A percentile compares a stretch with the other conserved stretches of the same genome.
These are phyloP conservation scores for Lepus oiostolus DNA, from an alignment of 2,797 vertebrate species.

Conservation along the genomic window DNA sequence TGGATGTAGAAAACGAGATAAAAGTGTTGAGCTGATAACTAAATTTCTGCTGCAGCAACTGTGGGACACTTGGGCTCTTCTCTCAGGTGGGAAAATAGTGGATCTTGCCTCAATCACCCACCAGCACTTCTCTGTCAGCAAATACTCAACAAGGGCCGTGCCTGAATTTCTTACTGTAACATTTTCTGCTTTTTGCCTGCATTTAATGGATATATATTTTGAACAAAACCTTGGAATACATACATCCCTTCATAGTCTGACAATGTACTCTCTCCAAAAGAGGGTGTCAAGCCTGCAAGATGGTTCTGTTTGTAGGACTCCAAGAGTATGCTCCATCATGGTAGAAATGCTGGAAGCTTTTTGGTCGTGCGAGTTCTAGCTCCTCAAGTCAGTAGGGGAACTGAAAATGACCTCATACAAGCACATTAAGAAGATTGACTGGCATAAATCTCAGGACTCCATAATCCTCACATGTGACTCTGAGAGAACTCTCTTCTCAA, in stretches of 20 bases:
- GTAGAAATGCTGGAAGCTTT: background rate
- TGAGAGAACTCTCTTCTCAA: conserved; percentile 22
- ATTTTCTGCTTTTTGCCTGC: background rate
- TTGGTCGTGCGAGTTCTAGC: too few relatives aligned
- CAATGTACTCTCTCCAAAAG: background rate
- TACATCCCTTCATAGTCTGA: background rate
- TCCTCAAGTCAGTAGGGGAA: background rate
- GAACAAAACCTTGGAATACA: background rate
- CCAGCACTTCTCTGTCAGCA: background rate
- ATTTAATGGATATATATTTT: background rate
- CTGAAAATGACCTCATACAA: background rate
- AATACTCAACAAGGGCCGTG: background rate
- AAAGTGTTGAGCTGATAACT: background rate
- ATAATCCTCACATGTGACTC: background rate
- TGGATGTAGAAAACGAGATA: background rate
- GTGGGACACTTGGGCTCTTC: background rate
- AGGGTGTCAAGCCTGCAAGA: background rate
- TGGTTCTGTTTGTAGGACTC: background rate
- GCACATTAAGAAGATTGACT: background rate
- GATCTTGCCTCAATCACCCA: too few relatives aligned
- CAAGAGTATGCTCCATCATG: background rate
- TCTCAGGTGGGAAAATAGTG: background rate
- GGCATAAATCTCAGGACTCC: background rate
- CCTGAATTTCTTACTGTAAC: background rate
- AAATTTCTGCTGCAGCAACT: background rate